These are phyloP conservation scores for Callinectes sapidus DNA, from an alignment of 2,888 invertebrate species.

Conservation along the genomic window DNA sequence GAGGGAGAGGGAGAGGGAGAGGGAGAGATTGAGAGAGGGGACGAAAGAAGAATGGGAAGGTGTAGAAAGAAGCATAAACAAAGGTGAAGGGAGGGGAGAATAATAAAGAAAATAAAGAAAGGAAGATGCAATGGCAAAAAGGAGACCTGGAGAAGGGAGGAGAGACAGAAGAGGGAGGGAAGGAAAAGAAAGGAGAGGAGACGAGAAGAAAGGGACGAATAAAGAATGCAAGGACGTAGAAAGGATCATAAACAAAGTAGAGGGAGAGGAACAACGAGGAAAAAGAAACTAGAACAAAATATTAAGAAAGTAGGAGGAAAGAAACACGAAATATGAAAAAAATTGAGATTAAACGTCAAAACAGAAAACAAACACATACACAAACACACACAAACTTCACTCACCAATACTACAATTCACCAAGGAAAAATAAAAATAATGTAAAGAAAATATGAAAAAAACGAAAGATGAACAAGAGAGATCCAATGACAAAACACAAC, in stretches of 20 bases:
- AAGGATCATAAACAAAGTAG: neutral
- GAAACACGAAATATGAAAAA: neutral
- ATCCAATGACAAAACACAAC: too few species aligned
- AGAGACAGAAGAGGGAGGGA: neutral
- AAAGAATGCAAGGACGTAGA: neutral
- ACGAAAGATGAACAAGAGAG: too few species aligned
- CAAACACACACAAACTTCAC: neutral
- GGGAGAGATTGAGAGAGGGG: neutral
- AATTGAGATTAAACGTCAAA: neutral
- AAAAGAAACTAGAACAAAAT: neutral
- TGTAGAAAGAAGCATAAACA: neutral
- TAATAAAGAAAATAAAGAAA: neutral
- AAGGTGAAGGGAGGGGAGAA: neutral
- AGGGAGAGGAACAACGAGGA: neutral
- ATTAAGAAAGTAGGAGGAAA: neutral
- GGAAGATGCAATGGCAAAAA: neutral
- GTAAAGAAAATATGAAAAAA: too few species aligned
- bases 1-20: neutral
- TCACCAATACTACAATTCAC: too few species aligned
- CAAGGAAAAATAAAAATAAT: too few species aligned
- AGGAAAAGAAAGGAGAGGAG: neutral
- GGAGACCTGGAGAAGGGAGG: neutral
- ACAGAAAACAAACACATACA: neutral
- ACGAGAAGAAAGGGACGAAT: neutral
- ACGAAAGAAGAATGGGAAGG: neutral